Conservation (phyloP, 2,797 vertebrate genomes). For the Cetoscarus ocellatus region DNA sequence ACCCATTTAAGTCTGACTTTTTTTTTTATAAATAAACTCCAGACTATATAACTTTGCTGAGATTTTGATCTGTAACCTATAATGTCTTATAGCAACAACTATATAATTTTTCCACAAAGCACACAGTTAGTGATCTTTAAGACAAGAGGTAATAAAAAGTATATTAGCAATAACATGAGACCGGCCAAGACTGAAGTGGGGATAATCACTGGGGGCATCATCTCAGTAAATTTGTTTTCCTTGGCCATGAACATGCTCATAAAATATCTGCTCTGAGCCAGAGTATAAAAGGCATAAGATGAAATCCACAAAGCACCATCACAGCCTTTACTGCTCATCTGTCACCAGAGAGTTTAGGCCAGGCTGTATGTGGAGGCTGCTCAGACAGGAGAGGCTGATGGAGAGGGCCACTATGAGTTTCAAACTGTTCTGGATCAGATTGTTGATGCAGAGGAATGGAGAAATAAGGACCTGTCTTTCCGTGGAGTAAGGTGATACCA, state of each 20-base stretch:
- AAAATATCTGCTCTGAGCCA: conserved; percentile 4
- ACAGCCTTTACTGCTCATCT: not conserved
- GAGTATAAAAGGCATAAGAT: not conserved
- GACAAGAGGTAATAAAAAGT: conserved; percentile 13
- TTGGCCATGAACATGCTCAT: not conserved
- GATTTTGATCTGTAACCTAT: not conserved
- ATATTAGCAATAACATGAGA: conserved; percentile 3
- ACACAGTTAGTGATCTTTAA: conserved; percentile 15
- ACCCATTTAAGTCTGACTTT: too few species aligned
- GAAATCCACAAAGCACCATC: conserved; percentile 1
- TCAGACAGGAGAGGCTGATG: not conserved
- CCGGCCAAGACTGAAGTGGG: not conserved
- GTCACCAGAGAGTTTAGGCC: not conserved
- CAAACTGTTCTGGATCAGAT: not conserved
- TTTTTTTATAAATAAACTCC: not conserved
- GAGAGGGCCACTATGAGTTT: not conserved
- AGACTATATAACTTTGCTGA: conserved; percentile 1
- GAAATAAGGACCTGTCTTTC: not conserved
- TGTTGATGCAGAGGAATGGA: not conserved
- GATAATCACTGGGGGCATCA: not conserved
- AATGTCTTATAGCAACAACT: not conserved
- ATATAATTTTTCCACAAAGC: not conserved
- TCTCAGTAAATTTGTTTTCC: conserved; percentile 5
- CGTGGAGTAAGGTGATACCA: not conserved
- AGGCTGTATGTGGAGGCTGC: not conserved